phyloP scores from a whole-genome alignment of 2,888 invertebrate genomes.

The Helleia helle region DNA sequence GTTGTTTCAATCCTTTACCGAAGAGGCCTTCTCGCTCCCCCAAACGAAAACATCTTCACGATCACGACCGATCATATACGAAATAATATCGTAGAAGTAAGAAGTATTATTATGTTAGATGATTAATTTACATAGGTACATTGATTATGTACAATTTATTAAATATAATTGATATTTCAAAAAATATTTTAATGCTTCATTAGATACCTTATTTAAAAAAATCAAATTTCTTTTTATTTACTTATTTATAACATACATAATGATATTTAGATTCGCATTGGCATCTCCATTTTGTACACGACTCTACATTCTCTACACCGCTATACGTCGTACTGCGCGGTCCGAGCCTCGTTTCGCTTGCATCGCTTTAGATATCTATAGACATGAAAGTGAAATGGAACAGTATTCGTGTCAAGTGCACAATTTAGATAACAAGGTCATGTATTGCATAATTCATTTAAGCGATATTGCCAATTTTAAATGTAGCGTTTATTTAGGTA shows the following conservation, averaged over 20 bases:
- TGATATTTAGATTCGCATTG: no score
- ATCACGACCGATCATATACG: slow-evolving; percentile 44
- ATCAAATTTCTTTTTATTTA: no score
- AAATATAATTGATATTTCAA: no score
- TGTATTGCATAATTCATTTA: slow-evolving; percentile 58
- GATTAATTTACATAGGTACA: slow-evolving; percentile 17
- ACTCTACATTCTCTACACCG: slow-evolving; percentile 13
- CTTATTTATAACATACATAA: no score
- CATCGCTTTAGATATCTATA: slow-evolving; percentile 30
- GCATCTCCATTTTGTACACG: no score
- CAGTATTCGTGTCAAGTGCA: slow-evolving; percentile 72
- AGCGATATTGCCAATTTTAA: slow-evolving; percentile 28
- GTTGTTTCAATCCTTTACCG: slow-evolving; percentile 37
- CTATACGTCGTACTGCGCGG: slow-evolving; percentile 28
- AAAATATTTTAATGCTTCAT: no score
- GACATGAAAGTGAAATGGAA: slow-evolving; percentile 71
- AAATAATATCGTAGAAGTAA: slow-evolving; percentile 32
- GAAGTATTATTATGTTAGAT: not conserved
- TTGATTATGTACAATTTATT: no score
- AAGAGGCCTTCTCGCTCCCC: slow-evolving; percentile 53
- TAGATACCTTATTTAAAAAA: no score
- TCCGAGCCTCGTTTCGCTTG: slow-evolving; percentile 39
- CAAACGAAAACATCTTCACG: slow-evolving; percentile 45
- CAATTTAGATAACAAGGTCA: slow-evolving; percentile 72
- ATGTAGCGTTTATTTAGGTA: slow-evolving; percentile 2